A percentile compares a stretch with the other conserved stretches of the same genome.
phyloP scores from a whole-genome alignment of 2,797 vertebrate species.

The Atherinosoma microstoma region DNA sequence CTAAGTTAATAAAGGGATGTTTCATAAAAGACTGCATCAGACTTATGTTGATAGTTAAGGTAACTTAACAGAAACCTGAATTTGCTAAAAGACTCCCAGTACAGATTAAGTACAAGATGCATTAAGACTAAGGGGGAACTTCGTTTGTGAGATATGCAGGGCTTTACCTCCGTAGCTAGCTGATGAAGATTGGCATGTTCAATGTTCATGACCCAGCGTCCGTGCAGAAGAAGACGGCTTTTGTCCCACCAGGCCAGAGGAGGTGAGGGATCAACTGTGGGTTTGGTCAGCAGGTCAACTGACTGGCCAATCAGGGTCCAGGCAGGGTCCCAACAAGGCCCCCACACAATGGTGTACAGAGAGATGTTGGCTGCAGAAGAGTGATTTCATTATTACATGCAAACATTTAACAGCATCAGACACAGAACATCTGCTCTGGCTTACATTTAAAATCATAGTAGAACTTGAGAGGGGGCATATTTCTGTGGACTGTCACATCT shows the following conservation, averaged over 20 bases:
- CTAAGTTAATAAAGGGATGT: slow-evolving; percentile 2
- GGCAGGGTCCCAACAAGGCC: slow-evolving; percentile 98
- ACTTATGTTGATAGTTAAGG: neutral
- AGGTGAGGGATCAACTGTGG: slow-evolving; percentile 92
- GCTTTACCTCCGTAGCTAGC: slow-evolving; percentile 93
- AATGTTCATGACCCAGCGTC: slow-evolving; percentile 94
- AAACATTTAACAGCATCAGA: neutral
- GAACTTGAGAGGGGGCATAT: slow-evolving; percentile 97
- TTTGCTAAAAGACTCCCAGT: neutral
- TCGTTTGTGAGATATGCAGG: slow-evolving; percentile 57
- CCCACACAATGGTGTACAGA: slow-evolving; percentile 97
- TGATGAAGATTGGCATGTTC: slow-evolving; percentile 97
- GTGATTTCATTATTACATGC: neutral
- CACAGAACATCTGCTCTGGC: slow-evolving; percentile 43
- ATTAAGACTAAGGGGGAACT: neutral
- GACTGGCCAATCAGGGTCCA: slow-evolving; percentile 97
- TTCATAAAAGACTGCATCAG: neutral
- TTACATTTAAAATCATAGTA: slow-evolving; percentile 97
- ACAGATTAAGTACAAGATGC: neutral
- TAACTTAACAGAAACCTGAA: neutral
- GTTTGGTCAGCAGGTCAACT: slow-evolving; percentile 95
- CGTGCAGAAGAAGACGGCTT: slow-evolving; percentile 93
- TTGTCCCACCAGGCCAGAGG: slow-evolving; percentile 98
- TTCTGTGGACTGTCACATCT: slow-evolving; percentile 89
- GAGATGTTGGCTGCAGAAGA: slow-evolving; percentile 88